Percentiles rank a stretch among this genome's conserved stretches.
Evolutionary conservation across 1,140 invertebrate species (phyloP).

Genomic region (Brachionus asplanchnoidis): DNA sequence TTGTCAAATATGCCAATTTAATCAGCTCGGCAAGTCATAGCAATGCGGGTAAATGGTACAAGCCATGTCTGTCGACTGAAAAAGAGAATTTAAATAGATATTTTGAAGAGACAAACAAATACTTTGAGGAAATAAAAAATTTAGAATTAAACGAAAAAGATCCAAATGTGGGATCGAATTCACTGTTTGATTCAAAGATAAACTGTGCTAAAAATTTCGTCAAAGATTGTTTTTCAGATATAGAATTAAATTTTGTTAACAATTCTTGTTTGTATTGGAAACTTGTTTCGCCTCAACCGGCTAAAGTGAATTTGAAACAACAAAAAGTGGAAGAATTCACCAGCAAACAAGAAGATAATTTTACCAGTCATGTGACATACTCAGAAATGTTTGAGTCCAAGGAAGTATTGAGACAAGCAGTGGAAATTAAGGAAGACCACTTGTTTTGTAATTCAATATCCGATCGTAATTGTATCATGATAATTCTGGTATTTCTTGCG

Average conservation of each 20-base stretch:
- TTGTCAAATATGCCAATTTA: conserved; percentile 33
- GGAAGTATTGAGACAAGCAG: not conserved
- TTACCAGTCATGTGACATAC: not conserved
- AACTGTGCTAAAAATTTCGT: not conserved
- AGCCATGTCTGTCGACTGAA: not conserved
- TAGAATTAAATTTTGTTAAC: not conserved
- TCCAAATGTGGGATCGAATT: not conserved
- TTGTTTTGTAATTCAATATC: not conserved
- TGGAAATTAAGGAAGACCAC: not conserved
- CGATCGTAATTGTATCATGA: not conserved
- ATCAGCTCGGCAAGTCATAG: not conserved
- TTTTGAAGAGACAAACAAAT: not conserved
- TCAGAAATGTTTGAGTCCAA: not conserved
- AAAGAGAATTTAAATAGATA: conserved; percentile 22
- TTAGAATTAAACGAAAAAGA: not conserved
- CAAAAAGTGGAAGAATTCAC: conserved; percentile 9
- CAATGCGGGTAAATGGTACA: not conserved
- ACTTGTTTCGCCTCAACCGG: not conserved
- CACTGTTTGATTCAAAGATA: not conserved
- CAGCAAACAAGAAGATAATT: not conserved
- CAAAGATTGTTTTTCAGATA: not conserved
- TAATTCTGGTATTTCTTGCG: not conserved
- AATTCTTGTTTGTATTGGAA: conserved; percentile 16
- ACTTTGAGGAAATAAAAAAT: not conserved
- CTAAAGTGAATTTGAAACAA: not conserved